phyloP scores from a whole-genome alignment of 2,797 vertebrate genomes.

The Margarornis squamiger region DNA sequence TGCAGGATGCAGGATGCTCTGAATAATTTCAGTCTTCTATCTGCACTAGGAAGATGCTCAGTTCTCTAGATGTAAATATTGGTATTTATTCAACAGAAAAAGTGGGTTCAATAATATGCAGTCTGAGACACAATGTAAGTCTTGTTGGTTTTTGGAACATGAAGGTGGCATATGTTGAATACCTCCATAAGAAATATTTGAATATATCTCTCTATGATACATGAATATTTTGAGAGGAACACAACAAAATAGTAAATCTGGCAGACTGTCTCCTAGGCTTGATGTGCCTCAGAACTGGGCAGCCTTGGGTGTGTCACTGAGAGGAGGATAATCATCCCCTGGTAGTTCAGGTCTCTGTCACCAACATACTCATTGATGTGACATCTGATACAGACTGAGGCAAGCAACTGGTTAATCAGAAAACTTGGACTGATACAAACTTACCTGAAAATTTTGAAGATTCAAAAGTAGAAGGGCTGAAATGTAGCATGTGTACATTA shows the following conservation, averaged over 20 bases:
- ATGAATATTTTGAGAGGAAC: neutral
- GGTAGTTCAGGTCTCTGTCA: neutral
- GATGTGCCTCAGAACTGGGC: neutral
- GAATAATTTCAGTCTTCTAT: neutral
- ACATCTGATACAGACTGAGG: neutral
- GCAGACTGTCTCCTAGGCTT: neutral
- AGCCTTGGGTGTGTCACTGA: neutral
- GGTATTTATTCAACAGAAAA: neutral
- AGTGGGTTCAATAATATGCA: neutral
- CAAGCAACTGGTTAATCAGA: neutral
- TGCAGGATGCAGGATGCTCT: neutral
- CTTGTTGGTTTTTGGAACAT: neutral
- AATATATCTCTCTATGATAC: neutral
- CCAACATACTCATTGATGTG: neutral
- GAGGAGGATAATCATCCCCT: neutral
- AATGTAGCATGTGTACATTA: neutral
- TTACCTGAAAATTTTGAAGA: neutral
- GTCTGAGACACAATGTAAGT: neutral
- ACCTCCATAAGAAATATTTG: neutral
- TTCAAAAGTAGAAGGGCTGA: neutral
- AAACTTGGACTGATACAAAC: neutral
- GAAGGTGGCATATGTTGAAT: neutral
- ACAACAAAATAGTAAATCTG: neutral
- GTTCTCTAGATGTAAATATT: neutral
- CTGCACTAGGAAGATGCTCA: neutral